Conservation (phyloP, 1,140 invertebrate genomes). For the Helicoverpa zea region DNA sequence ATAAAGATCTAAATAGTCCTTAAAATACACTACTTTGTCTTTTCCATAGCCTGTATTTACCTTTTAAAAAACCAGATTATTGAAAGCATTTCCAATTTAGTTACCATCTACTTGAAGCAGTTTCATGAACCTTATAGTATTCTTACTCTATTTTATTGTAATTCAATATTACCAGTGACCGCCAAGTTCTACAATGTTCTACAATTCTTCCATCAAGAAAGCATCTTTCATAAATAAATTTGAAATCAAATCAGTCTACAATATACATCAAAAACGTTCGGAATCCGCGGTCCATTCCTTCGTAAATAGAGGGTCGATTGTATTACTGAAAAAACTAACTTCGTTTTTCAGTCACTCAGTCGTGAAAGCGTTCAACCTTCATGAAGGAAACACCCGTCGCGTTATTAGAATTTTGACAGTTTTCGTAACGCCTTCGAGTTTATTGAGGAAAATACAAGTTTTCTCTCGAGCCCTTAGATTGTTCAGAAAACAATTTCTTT, state of each 20-base stretch:
- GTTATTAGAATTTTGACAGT: constrained; percentile 48
- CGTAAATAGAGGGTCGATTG: background rate
- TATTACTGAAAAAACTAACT: constrained; percentile 43
- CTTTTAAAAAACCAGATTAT: too few relatives aligned
- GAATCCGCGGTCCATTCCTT: constrained; percentile 4
- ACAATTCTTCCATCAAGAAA: background rate
- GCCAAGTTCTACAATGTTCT: background rate
- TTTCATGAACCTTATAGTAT: too few relatives aligned
- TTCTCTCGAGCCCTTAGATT: constrained; percentile 1
- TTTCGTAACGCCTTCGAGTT: constrained; percentile 26
- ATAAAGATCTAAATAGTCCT: too few relatives aligned
- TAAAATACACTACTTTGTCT: too few relatives aligned
- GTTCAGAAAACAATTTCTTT: constrained; percentile 50
- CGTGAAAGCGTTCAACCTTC: constrained; percentile 37
- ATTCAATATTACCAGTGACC: background rate
- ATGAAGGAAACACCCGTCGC: constrained; percentile 28
- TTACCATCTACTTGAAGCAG: too few relatives aligned
- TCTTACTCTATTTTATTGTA: background rate
- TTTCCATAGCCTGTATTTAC: too few relatives aligned
- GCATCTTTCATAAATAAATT: background rate
- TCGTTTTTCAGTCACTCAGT: constrained; percentile 42
- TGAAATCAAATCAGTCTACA: constrained; percentile 23
- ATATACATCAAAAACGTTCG: background rate
- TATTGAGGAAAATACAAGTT: constrained; percentile 40
- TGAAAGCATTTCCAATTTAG: too few relatives aligned